Percentiles rank a stretch among this genome's conserved stretches.
Conservation (phyloP, 2,113 vertebrate genomes). For the Colaptes auratus region DNA sequence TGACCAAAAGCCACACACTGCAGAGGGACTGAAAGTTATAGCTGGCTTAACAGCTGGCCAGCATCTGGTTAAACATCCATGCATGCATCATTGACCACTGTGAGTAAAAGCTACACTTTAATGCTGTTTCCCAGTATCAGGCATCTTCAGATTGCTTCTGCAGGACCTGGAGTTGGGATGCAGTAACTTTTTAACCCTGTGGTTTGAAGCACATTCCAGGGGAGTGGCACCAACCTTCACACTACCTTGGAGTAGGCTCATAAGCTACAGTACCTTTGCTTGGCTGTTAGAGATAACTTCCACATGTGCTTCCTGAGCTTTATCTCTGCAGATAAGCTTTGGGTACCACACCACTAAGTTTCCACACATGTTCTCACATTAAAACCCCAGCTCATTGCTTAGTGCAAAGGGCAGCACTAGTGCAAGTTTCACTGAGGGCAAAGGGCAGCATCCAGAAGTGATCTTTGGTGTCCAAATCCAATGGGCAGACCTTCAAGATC, state of each 20-base stretch:
- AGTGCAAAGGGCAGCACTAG: not conserved
- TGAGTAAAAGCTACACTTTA: not conserved
- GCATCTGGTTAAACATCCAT: not conserved
- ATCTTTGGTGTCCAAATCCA: not conserved
- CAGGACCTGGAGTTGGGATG: not conserved
- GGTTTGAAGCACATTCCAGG: not conserved
- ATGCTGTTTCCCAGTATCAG: not conserved
- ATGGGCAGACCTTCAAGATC: not conserved
- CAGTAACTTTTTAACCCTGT: not conserved
- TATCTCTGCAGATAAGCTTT: conserved; percentile 7
- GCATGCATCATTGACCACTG: not conserved
- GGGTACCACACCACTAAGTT: not conserved
- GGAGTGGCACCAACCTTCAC: not conserved
- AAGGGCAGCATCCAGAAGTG: not conserved
- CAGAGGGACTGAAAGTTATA: not conserved
- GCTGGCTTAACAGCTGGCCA: not conserved
- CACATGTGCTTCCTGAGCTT: fast-evolving
- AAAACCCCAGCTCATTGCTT: not conserved
- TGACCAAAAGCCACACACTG: not conserved
- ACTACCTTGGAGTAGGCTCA: not conserved
- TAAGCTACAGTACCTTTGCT: not conserved
- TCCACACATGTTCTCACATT: not conserved
- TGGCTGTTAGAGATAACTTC: not conserved
- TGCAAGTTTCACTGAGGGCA: not conserved
- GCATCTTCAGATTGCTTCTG: not conserved